Base-by-base conservation (phyloP, 2,888 invertebrate genomes). In the Macaria notata region DNA sequence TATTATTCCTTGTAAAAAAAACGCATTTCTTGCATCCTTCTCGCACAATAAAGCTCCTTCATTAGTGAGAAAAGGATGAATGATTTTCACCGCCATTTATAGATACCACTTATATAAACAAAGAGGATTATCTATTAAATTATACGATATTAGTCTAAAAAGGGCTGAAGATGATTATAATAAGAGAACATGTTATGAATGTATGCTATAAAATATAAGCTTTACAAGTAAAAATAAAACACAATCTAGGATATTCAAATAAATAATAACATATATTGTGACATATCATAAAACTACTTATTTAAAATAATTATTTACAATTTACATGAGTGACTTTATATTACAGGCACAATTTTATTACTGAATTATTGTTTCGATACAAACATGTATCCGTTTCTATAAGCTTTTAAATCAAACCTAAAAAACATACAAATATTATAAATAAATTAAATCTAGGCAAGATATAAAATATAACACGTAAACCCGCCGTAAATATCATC, bases 241-340 rank as follows among this genome's bases (percentile, higher is more conserved):
- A 7, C 38, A 38, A 38, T 38, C 1, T 38, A 38, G 8, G 38
- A 38, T 38, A 38, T 38, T 38, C 6, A 38, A 38, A 38, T 38
- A 38, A 38, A 38, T 38, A 38, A 38, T 38, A 7, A 38, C 8
- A 3, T 7, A 7, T 7, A 38, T 38, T 38, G 38, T 38, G 8
- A 38, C 38, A 38, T 8, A 38, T 38, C 38, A 7, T 38, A 8
- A 5, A 38, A 7, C 8, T 38, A 38, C 5, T 38, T 7, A 38
- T 8, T 7, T 3, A 38, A 38, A 38, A 38, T 38, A 38, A 66
- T 72, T 73, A 71, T 71, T 68, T 72, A 73, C 69, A 72, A 65
- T 70, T 72, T 66, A 67, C 64, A 69, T 49, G 38, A 56, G 46
- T 64, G 49, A 66, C 57, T 56, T 31, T 41, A 49, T 56, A 49